Base-by-base conservation (phyloP, 2,888 invertebrate species). In the Sinohyriopsis cumingii region DNA sequence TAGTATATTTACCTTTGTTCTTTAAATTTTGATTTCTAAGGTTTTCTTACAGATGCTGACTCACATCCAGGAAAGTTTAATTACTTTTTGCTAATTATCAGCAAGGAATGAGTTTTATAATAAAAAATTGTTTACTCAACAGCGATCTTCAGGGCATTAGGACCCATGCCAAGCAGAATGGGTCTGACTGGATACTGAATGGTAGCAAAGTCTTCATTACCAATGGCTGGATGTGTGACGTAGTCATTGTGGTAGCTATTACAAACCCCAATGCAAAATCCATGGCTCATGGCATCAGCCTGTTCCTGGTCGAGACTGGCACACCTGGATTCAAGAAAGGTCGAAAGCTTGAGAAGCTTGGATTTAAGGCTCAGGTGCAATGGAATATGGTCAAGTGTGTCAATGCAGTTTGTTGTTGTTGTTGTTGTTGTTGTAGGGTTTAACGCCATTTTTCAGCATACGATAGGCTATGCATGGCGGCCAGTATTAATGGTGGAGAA, bases 201-300 rank as follows among this genome's bases (percentile, higher is more conserved):
- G 91, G 91, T 55, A 89, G 89, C 77, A 91, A 91, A 82, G 88
- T 87, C 18, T 91, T 90, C 80, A 91, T 91, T 73, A 90, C 91
- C 25, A 91, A 91, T 76, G 91, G 91, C 33, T 87, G 80, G 76
- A 83, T 89, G 86, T 74, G 84, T 28, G 91, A 91, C 76, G 76
- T 90, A 0, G 89, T 89, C n/a, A 80, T 91, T 55, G 90, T 91
- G 15, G 91, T 91, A 7, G 90, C 91, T 0, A 78, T 90, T 7
- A 91, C 91, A 6, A 86, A 91, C 73, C 81, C 88, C 7, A 75
- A 79, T 45, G 91, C 91, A 33, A 90, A 90, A 75, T 85, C 88
- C 12, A 81, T 84, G 7, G 90, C 91, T 33, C 90, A 90, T 76
- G 91, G 91, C 22, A 90, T 91, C 75, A 89, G 90, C 70, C 82